A percentile compares a stretch with the other conserved stretches of the same genome.
phyloP scores from a whole-genome alignment of 1,140 invertebrate genomes.

The Tetragnatha versicolor region DNA sequence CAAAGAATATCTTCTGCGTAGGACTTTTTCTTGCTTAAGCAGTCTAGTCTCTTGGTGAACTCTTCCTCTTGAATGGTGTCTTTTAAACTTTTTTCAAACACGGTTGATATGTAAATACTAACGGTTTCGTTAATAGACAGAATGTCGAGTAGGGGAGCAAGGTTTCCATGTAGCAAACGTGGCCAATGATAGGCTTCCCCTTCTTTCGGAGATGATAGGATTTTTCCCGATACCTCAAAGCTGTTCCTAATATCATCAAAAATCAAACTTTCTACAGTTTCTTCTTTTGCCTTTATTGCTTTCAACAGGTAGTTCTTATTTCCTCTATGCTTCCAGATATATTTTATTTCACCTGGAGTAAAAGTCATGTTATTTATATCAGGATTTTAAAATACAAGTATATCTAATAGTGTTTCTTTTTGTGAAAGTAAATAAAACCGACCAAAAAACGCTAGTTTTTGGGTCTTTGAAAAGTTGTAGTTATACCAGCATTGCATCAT shows the following conservation, averaged over 20 bases:
- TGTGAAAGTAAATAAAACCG: no score
- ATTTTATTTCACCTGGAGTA: constrained; percentile 3
- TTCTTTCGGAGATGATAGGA: background rate
- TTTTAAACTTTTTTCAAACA: background rate
- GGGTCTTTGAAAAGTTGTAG: no score
- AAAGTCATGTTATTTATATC: background rate
- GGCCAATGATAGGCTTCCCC: constrained; percentile 47
- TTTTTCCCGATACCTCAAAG: background rate
- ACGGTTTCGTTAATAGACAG: background rate
- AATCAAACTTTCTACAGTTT: background rate
- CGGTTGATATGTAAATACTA: constrained; percentile 10
- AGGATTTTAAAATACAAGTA: no score
- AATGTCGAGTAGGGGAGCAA: constrained; percentile 11
- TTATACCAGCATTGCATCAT: no score
- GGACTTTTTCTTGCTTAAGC: constrained; percentile 11
- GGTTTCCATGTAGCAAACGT: constrained; percentile 15
- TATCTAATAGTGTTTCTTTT: no score
- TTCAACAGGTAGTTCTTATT: constrained; percentile 7
- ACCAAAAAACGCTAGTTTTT: no score
- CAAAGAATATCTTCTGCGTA: constrained; percentile 20
- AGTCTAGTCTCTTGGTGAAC: background rate
- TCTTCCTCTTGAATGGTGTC: constrained; percentile 1
- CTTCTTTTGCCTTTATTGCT: background rate
- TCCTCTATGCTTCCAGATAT: constrained; percentile 33
- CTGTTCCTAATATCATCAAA: constrained; percentile 13